phyloP scores from a whole-genome alignment of 92 coral and sea anemone genomes.

The Porites lobata region DNA sequence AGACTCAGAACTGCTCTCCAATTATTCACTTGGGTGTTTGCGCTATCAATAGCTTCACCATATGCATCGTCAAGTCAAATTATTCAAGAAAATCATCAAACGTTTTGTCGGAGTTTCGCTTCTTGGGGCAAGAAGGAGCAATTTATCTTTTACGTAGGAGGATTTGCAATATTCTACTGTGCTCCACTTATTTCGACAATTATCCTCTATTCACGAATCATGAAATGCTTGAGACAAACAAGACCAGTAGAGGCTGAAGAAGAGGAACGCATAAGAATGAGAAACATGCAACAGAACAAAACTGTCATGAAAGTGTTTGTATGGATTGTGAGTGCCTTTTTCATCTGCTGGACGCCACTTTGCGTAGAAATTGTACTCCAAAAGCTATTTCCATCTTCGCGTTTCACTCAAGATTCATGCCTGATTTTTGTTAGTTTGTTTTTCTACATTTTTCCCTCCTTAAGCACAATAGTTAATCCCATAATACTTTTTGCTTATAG shows the following conservation, averaged over 20 bases:
- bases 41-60: not conserved
- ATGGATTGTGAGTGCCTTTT: constrained; percentile 18
- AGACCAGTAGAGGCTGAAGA: not conserved
- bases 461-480: constrained; percentile 2
- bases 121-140: not conserved
- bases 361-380: not conserved
- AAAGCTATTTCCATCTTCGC: not conserved
- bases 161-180: not conserved
- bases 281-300: constrained; percentile 10
- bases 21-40: constrained; percentile 3
- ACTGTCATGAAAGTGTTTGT: constrained; percentile 6
- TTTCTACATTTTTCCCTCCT: not conserved
- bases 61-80: not conserved
- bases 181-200: not conserved
- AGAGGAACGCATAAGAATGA: not conserved
- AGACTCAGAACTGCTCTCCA: constrained; percentile 3
- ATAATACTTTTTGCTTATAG: constrained; percentile 7
- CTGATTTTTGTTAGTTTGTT: not conserved
- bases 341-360: constrained; percentile 18
- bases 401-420: not conserved
- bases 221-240: not conserved
- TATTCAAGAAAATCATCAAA: not conserved
- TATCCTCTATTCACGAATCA: constrained; percentile 4
- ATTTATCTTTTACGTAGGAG: not conserved
- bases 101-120: constrained; percentile 9